phyloP scores from a whole-genome alignment of 2,888 invertebrate genomes.

The Stratiomys singularior region DNA sequence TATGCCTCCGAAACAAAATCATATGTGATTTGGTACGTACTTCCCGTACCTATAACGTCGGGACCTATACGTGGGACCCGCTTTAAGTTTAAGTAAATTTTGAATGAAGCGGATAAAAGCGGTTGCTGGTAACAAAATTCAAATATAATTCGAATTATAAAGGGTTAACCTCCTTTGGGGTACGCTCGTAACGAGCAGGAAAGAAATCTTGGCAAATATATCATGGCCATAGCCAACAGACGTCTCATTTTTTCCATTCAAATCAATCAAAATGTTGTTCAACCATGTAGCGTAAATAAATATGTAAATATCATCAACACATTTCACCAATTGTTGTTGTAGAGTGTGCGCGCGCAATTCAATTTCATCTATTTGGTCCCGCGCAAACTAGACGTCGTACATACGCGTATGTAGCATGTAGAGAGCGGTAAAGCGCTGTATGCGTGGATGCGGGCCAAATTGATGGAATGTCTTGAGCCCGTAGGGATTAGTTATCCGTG shows the following conservation, averaged over 20 bases:
- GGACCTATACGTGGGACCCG: no score
- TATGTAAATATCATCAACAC: conserved; percentile 19
- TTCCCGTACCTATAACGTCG: no score
- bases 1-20: no score
- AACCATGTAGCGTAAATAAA: background rate
- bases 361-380: conserved; percentile 17
- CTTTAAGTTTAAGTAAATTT: no score
- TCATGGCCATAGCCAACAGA: background rate
- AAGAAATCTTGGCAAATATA: background rate
- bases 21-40: no score
- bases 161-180: no score
- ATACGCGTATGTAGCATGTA: background rate
- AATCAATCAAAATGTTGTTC: conserved; percentile 25
- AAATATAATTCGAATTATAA: no score
- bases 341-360: conserved; percentile 28
- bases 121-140: no score
- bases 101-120: no score
- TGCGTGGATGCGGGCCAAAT: background rate
- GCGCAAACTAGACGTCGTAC: conserved; percentile 27
- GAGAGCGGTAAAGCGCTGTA: background rate
- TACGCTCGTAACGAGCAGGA: background rate
- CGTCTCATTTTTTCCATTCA: background rate
- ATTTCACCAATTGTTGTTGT: background rate
- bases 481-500: background rate
- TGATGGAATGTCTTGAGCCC: background rate